Evolutionary conservation across 2,113 vertebrate species (phyloP), one percentile per base, ranked within the genome.

Genomic region (Holacanthus passer): DNA sequence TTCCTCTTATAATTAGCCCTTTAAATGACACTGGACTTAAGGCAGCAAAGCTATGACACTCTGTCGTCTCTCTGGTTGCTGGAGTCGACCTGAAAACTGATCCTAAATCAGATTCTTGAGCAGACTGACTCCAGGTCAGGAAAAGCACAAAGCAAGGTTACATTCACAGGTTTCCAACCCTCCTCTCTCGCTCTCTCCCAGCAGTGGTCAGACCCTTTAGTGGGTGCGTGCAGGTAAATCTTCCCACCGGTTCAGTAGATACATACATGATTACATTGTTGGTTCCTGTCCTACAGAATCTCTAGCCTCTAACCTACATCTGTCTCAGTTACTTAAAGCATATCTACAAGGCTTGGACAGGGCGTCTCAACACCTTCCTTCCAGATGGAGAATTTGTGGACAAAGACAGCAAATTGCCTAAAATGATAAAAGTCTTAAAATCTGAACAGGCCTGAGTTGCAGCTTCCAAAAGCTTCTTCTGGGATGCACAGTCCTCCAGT

Each of bases 161-260:
- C 95, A 96, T 95, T 96, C 94, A 95, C 87, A 93, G 92, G 88
- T 93, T 94, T 88, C 94, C 55, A 81, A 88, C 62, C 60, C 47
- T 63, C 76, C 77, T 35, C 11, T 11, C 7, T 56, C 58, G n/a
- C n/a, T 64, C 50, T 35, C 73, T 20, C 70, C 8, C 47, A 79
- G 79, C 89, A 94, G 94, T 95, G 95, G 94, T 94, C 82, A 78
- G 66, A 90, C 84, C 91, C 91, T 83, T 76, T 75, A 88, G 92
- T 92, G 89, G 83, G 78, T 66, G 72, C 86, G 83, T 83, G 85
- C 88, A 75, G 55, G 64, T 32, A 78, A 53, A 27, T 81, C 86
- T 47, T 79, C 82, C 82, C 75, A 82, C 85, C 31, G 4, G 67
- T 53, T 88, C 91, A 86, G 89, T 75, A 83, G 91, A 79, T 88